Evolutionary conservation across 2,888 invertebrate genomes (phyloP), one percentile per base, ranked within the genome.

Genomic region (Pemphredon lugubris): DNA sequence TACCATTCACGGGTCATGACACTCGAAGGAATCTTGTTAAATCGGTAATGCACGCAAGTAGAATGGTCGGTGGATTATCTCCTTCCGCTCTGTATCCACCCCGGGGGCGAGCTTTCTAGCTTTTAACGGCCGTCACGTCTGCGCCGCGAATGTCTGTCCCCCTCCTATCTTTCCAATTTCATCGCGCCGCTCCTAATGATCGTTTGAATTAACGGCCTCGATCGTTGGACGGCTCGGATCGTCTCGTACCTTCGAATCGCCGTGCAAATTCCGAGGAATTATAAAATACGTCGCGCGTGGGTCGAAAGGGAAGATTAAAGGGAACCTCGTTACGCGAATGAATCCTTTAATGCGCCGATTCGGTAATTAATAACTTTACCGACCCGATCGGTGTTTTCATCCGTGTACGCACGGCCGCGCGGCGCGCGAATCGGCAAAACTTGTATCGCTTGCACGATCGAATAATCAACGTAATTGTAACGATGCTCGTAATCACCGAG

Each of bases 11-110:
- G 20, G 50, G 32, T 65, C 34, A 37, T 13, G 40, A 64, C 39
- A 26, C 20, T 39, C 37, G 11, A 9, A 14, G 40, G 16, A 34
- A 45, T 47, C 50, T 68, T 26, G 65, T 60, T 55, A 44, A 55
- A 45, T 45, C 55, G 45, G 34, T 65, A 70, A 73, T 30, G 63
- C 73, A 63, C 59, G 39, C 30, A 45, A 42, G 13, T 26, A 45
- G 45, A 70, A 70, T 34, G 51, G 51, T 59, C 45, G 30, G 6
- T 26, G 64, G 50, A 77, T 76, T 69, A 77, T 73, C 78, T 57
- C 21, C 21, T 18, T 40, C 34, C 32, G 2, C 47, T 23, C 34
- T 32, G 47, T 42, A 34, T 45, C 44, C 54, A 45, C n/a, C n/a
- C n/a, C n/a, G n/a, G n/a, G n/a, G n/a, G n/a, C n/a, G 39, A 13